These are phyloP conservation scores for Orchesellides sinensis DNA, from an alignment of 2,888 invertebrate species.

Conservation along the genomic window DNA sequence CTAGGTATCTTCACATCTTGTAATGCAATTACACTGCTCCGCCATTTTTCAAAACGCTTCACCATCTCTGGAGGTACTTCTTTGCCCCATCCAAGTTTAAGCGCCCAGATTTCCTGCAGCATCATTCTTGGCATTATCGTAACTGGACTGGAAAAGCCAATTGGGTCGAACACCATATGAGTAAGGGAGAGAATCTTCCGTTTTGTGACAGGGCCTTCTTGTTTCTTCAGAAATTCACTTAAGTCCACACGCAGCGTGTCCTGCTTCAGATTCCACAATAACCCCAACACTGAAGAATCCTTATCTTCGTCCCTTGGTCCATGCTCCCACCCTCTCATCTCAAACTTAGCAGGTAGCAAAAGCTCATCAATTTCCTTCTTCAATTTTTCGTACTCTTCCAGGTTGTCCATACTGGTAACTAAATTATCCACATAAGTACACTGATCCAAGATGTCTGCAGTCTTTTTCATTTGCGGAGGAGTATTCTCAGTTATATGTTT, in stretches of 20 bases:
- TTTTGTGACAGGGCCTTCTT: neutral
- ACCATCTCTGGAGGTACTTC: neutral
- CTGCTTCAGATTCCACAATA: neutral
- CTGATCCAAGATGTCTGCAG: neutral
- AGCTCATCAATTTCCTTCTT: neutral
- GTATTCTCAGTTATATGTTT: neutral
- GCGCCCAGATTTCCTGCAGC: neutral
- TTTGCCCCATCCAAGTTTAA: neutral
- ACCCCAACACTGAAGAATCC: neutral
- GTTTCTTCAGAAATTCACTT: neutral
- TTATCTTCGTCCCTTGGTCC: neutral
- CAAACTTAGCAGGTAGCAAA: neutral
- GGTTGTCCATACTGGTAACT: neutral
- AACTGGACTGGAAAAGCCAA: constrained; percentile 5
- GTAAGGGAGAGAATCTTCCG: neutral
- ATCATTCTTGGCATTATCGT: neutral
- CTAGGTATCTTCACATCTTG: neutral
- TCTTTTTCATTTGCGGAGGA: neutral
- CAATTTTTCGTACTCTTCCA: neutral
- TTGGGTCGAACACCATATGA: neutral
- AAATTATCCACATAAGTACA: constrained; percentile 26
- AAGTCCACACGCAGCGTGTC: neutral
- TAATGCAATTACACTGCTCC: neutral
- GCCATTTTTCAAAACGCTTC: neutral
- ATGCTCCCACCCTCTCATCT: neutral